Evolutionary conservation across 2,113 vertebrate genomes (phyloP), one percentile per base, ranked within the genome.

Genomic region (Bucco capensis): DNA sequence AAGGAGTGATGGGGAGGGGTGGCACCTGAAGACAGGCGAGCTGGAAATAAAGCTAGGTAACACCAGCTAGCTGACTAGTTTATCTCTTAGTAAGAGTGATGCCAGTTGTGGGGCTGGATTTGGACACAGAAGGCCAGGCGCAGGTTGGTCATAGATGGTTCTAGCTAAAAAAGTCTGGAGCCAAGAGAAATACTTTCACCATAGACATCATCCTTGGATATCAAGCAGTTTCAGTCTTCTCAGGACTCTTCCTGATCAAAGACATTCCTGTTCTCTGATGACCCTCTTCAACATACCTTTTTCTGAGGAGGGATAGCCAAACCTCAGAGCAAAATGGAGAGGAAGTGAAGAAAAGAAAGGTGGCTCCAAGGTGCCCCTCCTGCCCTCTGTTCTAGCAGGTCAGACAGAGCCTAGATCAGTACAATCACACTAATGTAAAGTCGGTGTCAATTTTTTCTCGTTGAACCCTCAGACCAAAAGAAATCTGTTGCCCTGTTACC

Each of bases 1-100:
- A 72, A 75, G 2, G 1, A 19, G 7, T 8, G 19, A 22, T 1
- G 7, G 24, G 10, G 16, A 19, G 5, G 18, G 4, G 1, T 30
- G 50, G 49, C 9, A 46, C 9, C 9, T 69, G 31, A 66, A 86
- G 31, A 72, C 8, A 81, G 33, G 14, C 13, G 72, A 47, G 37
- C 31, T 73, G 16, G 38, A 87, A 57, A 51, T n/a, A 82, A 74
- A 74, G 33, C 27, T 37, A 35, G 27, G 30, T 67, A 62, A 62
- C 6, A 12, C 17, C 37, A 66, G 31, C 27, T 60, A 74, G 19
- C 18, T 64, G 76, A 37, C 6, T 47, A 49, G 5, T 57, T 44
- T 70, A 40, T 46, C 18, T 61, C 90, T 54, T 61, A 61, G 47
- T 40, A 64, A 67, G 76, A 82, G 19, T 35, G 13, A 66, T 30